Conservation (phyloP, 1,140 invertebrate species). For the Polypedilum pembai region DNA sequence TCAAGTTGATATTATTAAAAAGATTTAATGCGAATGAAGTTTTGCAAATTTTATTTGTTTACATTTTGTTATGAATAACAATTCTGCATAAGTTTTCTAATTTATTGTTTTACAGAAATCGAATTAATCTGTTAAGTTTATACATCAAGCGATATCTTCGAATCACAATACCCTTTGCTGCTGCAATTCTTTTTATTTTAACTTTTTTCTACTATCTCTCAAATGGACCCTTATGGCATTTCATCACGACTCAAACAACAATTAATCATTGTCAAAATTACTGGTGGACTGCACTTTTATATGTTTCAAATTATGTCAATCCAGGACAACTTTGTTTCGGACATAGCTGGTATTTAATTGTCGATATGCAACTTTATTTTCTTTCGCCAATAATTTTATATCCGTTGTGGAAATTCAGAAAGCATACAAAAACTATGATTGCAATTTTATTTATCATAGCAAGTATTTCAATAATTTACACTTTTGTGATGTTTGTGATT, state of each 20-base stretch:
- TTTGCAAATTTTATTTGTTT: no score
- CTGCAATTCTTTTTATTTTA: not conserved
- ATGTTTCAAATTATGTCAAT: not conserved
- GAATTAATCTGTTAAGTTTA: not conserved
- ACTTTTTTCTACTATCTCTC: not conserved
- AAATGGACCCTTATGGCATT: not conserved
- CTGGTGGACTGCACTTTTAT: not conserved
- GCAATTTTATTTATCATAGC: not conserved
- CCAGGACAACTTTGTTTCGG: not conserved
- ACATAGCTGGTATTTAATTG: not conserved
- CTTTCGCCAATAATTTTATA: not conserved
- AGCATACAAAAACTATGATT: not conserved
- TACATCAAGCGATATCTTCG: slow-evolving; percentile 3
- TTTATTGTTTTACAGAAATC: not conserved
- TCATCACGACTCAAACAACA: not conserved
- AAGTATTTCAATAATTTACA: not conserved
- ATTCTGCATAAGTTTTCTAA: no score
- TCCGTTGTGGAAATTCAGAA: slow-evolving; percentile 4
- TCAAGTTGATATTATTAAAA: no score
- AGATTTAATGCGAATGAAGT: no score
- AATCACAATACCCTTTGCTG: not conserved
- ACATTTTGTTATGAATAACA: no score
- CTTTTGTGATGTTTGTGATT: not conserved
- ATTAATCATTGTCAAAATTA: not conserved
- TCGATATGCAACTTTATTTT: not conserved